A percentile compares a stretch with the other conserved stretches of the same genome.
phyloP scores from a whole-genome alignment of 2,797 vertebrate genomes.

The Vultur gryphus region DNA sequence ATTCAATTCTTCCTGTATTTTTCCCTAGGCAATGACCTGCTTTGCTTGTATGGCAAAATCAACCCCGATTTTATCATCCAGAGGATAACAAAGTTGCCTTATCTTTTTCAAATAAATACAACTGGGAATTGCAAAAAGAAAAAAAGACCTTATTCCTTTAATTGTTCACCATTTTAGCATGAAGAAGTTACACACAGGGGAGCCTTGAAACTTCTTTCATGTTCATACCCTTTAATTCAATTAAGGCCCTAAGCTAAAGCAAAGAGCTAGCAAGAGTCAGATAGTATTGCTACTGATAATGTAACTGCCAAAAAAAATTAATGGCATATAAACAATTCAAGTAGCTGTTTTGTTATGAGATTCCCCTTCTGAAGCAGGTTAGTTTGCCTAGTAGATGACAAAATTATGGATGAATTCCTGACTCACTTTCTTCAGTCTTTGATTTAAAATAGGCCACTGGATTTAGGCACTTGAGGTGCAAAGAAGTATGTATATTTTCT shows the following conservation, averaged over 20 bases:
- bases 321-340: slow-evolving; percentile 22
- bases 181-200: slow-evolving; percentile 3
- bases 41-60: slow-evolving; percentile 1
- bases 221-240: slow-evolving; percentile 54
- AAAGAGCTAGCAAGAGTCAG: slow-evolving; percentile 35
- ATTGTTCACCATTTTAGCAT: slow-evolving; percentile 10
- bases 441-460: neutral
- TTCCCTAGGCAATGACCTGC: slow-evolving; percentile 41
- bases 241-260: slow-evolving; percentile 50
- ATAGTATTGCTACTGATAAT: slow-evolving; percentile 37
- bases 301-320: slow-evolving; percentile 32
- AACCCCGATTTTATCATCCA: neutral
- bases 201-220: slow-evolving; percentile 47
- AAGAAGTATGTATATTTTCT: slow-evolving; percentile 13
- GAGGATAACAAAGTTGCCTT: neutral
- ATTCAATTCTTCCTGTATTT: slow-evolving; percentile 19
- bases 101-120: slow-evolving; percentile 1
- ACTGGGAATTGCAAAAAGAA: neutral
- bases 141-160: neutral
- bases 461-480: neutral
- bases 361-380: neutral
- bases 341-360: neutral
- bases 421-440: neutral
- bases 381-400: neutral
- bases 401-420: neutral